phyloP scores from a whole-genome alignment of 2,113 vertebrate species.

The Tachuris rubrigastra region DNA sequence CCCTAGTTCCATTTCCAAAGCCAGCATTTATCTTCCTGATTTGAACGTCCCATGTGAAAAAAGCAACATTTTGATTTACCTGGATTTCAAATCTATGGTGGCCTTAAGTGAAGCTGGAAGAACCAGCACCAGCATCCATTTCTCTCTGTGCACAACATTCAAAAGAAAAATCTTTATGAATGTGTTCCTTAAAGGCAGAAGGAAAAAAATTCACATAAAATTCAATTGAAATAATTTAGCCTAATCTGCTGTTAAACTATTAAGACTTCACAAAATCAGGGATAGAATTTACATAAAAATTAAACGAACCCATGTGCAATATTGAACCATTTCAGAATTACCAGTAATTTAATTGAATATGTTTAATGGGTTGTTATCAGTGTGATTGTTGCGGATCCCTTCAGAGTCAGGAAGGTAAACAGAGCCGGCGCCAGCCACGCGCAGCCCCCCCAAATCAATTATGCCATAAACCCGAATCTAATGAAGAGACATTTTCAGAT shows the following conservation, averaged over 20 bases:
- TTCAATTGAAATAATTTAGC: constrained; percentile 60
- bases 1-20: background rate
- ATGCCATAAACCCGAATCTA: constrained; percentile 5
- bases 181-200: constrained; percentile 5
- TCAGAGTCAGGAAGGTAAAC: constrained; percentile 36
- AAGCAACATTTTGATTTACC: background rate
- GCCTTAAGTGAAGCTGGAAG: background rate
- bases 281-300: constrained; percentile 71
- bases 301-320: constrained; percentile 50
- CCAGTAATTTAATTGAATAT: constrained; percentile 62
- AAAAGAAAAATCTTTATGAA: background rate
- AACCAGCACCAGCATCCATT: background rate
- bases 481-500: constrained; percentile 3
- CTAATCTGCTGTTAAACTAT: constrained; percentile 63
- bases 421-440: background rate
- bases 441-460: constrained; percentile 21
- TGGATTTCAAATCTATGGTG: background rate
- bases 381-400: constrained; percentile 52
- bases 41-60: background rate
- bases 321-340: constrained; percentile 47
- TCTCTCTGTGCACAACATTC: background rate
- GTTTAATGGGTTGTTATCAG: constrained; percentile 54
- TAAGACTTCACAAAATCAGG: constrained; percentile 44
- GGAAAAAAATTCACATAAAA: constrained; percentile 29
- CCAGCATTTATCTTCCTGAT: background rate